phyloP scores from a whole-genome alignment of 2,888 invertebrate species.

The Heliconius ethilla region DNA sequence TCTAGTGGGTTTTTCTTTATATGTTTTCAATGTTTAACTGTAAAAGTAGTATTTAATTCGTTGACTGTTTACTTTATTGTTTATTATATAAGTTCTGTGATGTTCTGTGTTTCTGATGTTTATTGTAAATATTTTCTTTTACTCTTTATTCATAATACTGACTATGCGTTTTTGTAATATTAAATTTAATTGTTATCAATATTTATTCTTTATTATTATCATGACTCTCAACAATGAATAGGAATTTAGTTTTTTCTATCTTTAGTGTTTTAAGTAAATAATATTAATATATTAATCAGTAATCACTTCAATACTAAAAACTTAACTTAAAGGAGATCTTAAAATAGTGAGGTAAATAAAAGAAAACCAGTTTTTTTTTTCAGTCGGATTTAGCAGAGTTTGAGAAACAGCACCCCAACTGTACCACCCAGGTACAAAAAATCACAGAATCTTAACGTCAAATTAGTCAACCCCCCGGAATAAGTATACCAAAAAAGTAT shows the following conservation, averaged over 20 bases:
- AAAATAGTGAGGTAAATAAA: conserved; percentile 43
- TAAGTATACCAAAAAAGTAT: conserved; percentile 65
- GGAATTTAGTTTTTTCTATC: not conserved
- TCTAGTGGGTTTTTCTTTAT: not conserved
- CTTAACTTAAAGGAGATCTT: conserved; percentile 5
- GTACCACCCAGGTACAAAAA: conserved; percentile 73
- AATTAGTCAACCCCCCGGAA: conserved; percentile 61
- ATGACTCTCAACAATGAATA: not conserved
- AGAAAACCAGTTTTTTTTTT: conserved; percentile 56
- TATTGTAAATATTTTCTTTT: not conserved
- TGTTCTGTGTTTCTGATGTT: not conserved
- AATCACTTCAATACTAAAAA: not conserved
- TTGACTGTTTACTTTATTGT: not conserved
- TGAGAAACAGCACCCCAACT: conserved; percentile 58
- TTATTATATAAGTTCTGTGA: conserved; percentile 1
- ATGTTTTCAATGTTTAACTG: not conserved
- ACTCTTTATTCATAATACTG: not conserved
- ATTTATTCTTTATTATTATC: not conserved
- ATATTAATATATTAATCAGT: not conserved
- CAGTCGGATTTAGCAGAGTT: conserved; percentile 68
- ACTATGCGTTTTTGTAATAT: not conserved
- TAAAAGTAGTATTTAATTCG: not conserved
- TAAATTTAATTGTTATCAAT: not conserved
- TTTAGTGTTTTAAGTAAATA: not conserved
- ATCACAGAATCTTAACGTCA: conserved; percentile 76